Base-by-base conservation (phyloP, 2,113 vertebrate species). In the Triplophysa dalaica region DNA sequence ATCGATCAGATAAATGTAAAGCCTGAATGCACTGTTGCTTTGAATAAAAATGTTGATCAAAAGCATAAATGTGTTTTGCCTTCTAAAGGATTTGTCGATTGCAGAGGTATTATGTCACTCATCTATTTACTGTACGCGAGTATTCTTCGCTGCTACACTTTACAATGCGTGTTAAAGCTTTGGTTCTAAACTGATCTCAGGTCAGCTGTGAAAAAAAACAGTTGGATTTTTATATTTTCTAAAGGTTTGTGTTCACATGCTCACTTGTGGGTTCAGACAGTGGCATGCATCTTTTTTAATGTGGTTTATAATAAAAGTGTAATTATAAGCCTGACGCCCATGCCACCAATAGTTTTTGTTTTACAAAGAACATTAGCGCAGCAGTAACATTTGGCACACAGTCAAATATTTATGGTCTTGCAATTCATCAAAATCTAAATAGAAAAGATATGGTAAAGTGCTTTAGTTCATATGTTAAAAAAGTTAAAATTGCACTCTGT, bases 101-200 rank as follows among this genome's bases (percentile, higher is more conserved):
- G 16, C 41, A 21, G 26, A 11, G 16, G 29, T 58, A n/a, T 61
- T 48, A 75, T 75, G 38, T 75, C 58, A 75, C 41, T 63, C 22
- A 11, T 19, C 58, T 75, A 50, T 63, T 63, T 48, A 26, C 0
- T 38, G 33, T 38, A 38, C 62, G 58, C 7, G 14, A 19, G 45
- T 61, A 21, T 63, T 63, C 58, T 75, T 21, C 54, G 21, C n/a
- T 10, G n/a, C 19, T 10, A 21, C 73, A 63, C 73, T 48, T 75
- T 29, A 22, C 56, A 63, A 21, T 63, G 58, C 62, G 62, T 75
- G n/a, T 54, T 48, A 70, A 26, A 52, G 67, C 29, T n/a, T 38
- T 26, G 58, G 72, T 48, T 63, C 38, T 75, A 75, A 75, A 48
- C 73, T 48, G 38, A 41, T 75, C 60, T 22, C 70, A 61, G 70